A percentile compares a stretch with the other conserved stretches of the same genome.
These are phyloP conservation scores for Pocillopora grandis DNA, from an alignment of 92 coral and sea anemone genomes.

Conservation along the genomic window DNA sequence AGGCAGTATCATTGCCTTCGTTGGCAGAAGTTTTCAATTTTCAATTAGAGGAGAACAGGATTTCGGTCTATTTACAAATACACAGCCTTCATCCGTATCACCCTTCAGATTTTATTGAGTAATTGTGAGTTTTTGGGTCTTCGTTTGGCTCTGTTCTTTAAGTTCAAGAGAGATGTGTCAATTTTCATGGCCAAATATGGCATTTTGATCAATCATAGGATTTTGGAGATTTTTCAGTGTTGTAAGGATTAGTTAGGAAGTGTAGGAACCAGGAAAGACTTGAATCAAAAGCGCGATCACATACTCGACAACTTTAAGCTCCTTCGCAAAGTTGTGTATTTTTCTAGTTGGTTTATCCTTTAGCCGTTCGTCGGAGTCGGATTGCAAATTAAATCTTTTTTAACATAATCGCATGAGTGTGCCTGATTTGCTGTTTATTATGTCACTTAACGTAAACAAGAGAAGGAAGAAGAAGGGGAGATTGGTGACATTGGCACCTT, in stretches of 20 bases:
- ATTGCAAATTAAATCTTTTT: too few relatives aligned
- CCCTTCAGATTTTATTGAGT: conserved; percentile 22
- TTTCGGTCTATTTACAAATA: conserved; percentile 19
- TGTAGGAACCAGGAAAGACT: too few relatives aligned
- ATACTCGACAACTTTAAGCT: too few relatives aligned
- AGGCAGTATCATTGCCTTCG: conserved; percentile 39
- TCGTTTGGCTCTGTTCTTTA: conserved; percentile 37
- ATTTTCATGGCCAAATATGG: conserved; percentile 64
- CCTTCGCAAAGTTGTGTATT: too few relatives aligned
- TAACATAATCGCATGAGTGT: too few relatives aligned
- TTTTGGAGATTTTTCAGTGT: conserved; percentile 13
- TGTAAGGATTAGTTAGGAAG: not conserved
- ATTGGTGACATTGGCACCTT: too few relatives aligned
- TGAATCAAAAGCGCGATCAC: too few relatives aligned
- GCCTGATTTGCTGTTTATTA: too few relatives aligned
- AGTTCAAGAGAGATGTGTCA: conserved; percentile 54
- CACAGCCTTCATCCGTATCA: not conserved
- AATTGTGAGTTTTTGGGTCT: conserved; percentile 49
- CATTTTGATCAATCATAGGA: conserved; percentile 5
- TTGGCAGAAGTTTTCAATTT: conserved; percentile 37
- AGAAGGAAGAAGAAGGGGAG: too few relatives aligned
- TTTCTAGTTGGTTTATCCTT: too few relatives aligned
- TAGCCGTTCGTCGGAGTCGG: too few relatives aligned
- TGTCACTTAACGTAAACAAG: too few relatives aligned
- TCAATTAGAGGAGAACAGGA: conserved; percentile 46